These are phyloP conservation scores for Gnathonemus echidnorhynchus DNA, from an alignment of 2,113 vertebrate genomes.

Conservation along the genomic window DNA sequence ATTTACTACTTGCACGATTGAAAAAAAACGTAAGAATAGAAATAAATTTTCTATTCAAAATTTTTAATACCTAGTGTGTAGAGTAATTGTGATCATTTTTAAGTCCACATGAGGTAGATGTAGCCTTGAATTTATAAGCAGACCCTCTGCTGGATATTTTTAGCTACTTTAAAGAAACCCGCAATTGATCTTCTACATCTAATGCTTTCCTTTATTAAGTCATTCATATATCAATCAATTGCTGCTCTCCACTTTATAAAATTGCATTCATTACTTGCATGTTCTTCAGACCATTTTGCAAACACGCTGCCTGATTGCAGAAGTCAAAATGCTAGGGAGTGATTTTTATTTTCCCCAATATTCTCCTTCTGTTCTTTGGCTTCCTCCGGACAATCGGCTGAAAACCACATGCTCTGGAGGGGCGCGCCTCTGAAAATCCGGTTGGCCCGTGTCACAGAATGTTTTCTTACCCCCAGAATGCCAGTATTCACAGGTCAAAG, in stretches of 20 bases:
- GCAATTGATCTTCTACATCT: neutral
- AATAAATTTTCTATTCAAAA: neutral
- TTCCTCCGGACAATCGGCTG: neutral
- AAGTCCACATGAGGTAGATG: neutral
- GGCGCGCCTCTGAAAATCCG: neutral
- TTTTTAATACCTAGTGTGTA: neutral
- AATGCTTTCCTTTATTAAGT: neutral
- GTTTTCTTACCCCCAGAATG: neutral
- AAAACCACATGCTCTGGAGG: neutral
- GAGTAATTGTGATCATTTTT: neutral
- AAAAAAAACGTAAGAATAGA: neutral
- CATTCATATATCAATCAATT: neutral
- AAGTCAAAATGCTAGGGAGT: neutral
- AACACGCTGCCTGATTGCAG: neutral
- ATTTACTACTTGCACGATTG: neutral
- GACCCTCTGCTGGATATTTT: neutral
- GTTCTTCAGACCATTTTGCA: neutral
- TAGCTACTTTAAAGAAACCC: neutral
- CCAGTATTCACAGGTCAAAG: neutral
- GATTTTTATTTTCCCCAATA: neutral
- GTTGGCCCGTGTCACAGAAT: neutral
- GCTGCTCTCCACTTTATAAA: neutral
- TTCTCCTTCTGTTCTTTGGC: neutral
- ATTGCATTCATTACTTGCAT: neutral
- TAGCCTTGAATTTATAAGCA: neutral